Conservation (phyloP, 2,113 vertebrate genomes). For the Vireo altiloquus region DNA sequence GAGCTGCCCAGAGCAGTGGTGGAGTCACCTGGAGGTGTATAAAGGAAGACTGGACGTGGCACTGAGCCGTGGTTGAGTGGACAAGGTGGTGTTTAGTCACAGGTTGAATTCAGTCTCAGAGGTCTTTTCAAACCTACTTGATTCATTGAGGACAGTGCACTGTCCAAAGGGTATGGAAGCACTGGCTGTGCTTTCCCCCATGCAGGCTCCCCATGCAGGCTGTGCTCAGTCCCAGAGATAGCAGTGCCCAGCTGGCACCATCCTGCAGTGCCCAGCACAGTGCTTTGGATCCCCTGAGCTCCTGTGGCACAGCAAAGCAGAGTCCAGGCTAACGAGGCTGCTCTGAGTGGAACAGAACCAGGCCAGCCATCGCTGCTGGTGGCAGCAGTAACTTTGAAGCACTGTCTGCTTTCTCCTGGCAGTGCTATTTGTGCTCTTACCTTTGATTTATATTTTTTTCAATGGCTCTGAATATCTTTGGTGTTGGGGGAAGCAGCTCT, state of each 20-base stretch:
- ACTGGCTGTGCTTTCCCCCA: not conserved
- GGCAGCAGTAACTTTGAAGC: slow-evolving; percentile 17
- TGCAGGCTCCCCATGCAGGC: too few relatives aligned
- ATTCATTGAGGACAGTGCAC: not conserved
- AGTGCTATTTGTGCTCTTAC: not conserved
- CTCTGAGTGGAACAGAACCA: not conserved
- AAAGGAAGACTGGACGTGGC: not conserved
- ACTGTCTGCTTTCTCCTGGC: not conserved
- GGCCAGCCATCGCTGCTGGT: not conserved
- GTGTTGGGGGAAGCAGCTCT: slow-evolving; percentile 4
- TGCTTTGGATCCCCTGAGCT: not conserved
- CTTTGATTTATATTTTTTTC: not conserved
- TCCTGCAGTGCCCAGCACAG: not conserved
- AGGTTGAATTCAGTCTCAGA: not conserved
- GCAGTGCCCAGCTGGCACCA: rapidly evolving
- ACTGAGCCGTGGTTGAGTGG: not conserved
- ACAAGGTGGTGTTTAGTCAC: rapidly evolving
- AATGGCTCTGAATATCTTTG: not conserved
- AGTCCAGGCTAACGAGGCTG: not conserved
- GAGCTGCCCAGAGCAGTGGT: not conserved
- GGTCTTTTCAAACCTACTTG: not conserved
- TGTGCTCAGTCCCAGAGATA: not conserved
- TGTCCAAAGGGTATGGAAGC: not conserved
- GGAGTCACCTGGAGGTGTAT: too few relatives aligned
- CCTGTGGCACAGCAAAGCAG: not conserved